Percentiles rank a stretch among this genome's conserved stretches.
These are phyloP conservation scores for Microctenopoma lineatum DNA, from an alignment of 2,797 vertebrate genomes.

Conservation along the genomic window DNA sequence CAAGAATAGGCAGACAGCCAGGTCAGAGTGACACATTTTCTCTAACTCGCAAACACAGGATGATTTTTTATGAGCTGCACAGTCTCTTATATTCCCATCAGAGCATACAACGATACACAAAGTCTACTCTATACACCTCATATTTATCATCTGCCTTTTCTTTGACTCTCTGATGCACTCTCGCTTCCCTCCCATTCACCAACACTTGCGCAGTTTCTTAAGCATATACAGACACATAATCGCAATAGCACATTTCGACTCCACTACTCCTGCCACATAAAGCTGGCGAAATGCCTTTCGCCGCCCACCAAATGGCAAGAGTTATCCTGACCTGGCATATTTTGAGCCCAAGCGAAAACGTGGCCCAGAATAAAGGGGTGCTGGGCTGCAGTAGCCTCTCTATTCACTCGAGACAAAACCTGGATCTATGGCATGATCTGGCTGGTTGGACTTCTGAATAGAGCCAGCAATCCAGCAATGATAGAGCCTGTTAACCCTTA, in stretches of 20 bases:
- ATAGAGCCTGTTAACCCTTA: conserved; percentile 65
- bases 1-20: conserved; percentile 74
- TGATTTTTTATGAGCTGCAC: conserved; percentile 55
- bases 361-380: conserved; percentile 72
- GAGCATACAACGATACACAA: conserved; percentile 30
- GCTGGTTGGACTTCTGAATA: conserved; percentile 77
- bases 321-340: conserved; percentile 86
- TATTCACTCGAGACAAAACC: conserved; percentile 85
- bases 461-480: conserved; percentile 77
- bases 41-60: conserved; percentile 58
- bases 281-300: conserved; percentile 67
- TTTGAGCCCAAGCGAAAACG: conserved; percentile 73
- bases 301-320: conserved; percentile 73
- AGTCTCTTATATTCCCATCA: conserved; percentile 33
- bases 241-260: conserved; percentile 54
- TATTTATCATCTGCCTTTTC: conserved; percentile 49
- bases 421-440: conserved; percentile 81
- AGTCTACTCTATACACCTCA: conserved; percentile 12
- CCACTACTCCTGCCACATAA: conserved; percentile 47
- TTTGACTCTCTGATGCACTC: conserved; percentile 19
- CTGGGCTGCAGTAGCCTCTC: conserved; percentile 71
- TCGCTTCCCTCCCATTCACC: conserved; percentile 40
- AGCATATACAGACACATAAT: conserved; percentile 28
- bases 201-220: conserved; percentile 26
- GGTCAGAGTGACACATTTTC: conserved; percentile 78